Conservation (phyloP, 2,797 vertebrate species). For the Natrix natrix region DNA sequence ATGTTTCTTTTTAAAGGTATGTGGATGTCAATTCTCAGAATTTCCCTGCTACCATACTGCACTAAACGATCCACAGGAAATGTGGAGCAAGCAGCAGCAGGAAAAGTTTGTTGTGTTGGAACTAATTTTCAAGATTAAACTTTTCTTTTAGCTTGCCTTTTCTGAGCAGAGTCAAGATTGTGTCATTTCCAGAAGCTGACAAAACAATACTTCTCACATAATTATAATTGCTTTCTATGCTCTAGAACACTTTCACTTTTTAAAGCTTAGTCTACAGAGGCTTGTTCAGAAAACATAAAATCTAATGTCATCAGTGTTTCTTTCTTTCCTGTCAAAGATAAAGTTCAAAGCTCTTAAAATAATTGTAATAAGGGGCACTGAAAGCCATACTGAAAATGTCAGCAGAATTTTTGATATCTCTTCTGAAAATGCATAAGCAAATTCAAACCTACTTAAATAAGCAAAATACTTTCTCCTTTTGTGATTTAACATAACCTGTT, state of each 20-base stretch:
- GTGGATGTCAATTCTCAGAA: not conserved
- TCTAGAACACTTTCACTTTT: conserved; percentile 38
- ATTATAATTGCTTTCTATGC: conserved; percentile 38
- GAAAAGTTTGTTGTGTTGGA: not conserved
- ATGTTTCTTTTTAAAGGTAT: not conserved
- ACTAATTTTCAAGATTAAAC: not conserved
- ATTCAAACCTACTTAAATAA: conserved; percentile 22
- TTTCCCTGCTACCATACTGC: not conserved
- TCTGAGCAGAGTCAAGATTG: not conserved
- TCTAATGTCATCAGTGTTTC: conserved; percentile 48
- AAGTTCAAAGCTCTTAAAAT: conserved; percentile 58
- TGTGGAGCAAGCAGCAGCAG: not conserved
- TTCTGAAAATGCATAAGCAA: conserved; percentile 52
- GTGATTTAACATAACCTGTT: conserved; percentile 12
- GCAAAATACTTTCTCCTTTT: not conserved
- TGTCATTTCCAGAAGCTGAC: not conserved
- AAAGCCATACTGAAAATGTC: conserved; percentile 49
- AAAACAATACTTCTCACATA: not conserved
- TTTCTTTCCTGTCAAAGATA: conserved; percentile 42
- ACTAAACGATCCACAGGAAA: not conserved
- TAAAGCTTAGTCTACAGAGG: conserved; percentile 25
- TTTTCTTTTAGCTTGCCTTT: not conserved
- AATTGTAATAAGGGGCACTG: conserved; percentile 50
- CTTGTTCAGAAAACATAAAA: conserved; percentile 51
- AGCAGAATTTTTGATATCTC: conserved; percentile 44